Evolutionary conservation across 2,113 vertebrate genomes (phyloP).

Genomic region (Microcebus murinus): DNA sequence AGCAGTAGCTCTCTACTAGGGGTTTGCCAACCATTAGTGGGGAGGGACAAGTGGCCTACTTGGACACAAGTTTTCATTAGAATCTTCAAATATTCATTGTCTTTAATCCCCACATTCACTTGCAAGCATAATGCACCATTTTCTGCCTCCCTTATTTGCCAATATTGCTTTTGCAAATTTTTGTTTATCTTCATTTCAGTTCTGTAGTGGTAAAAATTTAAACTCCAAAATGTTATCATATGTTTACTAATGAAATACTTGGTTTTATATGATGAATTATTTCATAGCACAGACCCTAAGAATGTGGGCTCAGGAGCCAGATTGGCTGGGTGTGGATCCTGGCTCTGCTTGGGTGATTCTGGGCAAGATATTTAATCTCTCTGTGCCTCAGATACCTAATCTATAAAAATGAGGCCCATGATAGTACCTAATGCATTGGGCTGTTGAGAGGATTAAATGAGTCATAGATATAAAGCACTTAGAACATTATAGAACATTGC

Average conservation of each 20-base stretch:
- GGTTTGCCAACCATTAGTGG: background rate
- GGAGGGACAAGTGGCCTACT: background rate
- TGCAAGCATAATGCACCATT: background rate
- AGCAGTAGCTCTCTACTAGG: background rate
- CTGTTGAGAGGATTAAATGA: slow-evolving; percentile 9
- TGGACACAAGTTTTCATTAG: background rate
- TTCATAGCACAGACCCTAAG: background rate
- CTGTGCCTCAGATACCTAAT: background rate
- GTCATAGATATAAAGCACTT: background rate
- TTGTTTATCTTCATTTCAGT: slow-evolving; percentile 18
- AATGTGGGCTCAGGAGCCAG: background rate
- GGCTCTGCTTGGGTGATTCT: background rate
- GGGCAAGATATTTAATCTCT: background rate
- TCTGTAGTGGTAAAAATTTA: background rate
- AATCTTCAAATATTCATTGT: background rate
- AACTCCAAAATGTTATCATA: background rate
- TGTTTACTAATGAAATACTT: background rate
- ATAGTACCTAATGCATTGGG: background rate
- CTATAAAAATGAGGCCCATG: background rate
- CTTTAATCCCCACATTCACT: background rate
- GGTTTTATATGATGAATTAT: background rate
- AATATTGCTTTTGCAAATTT: background rate
- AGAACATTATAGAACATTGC: background rate
- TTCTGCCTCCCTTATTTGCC: background rate
- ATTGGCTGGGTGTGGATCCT: background rate